Evolutionary conservation across 2,888 invertebrate genomes (phyloP), one percentile per base, ranked within the genome.

Genomic region (Eupithecia pulchellata): DNA sequence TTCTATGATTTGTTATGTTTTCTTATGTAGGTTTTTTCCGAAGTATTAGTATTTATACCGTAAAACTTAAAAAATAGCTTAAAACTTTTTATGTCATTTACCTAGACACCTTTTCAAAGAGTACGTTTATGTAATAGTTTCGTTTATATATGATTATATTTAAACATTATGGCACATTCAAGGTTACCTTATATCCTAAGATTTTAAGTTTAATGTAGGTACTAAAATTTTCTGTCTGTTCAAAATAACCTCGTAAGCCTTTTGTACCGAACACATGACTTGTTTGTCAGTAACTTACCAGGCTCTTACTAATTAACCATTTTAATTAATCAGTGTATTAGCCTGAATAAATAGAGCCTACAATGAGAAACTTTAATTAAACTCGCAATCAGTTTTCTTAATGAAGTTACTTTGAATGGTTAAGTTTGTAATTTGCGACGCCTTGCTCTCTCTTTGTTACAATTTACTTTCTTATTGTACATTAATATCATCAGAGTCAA

Each of bases 291-390:
- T 25, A 11, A 52, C 13, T 52, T 52, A 25, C 11, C 5, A 52
- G 25, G 25, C 42, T 47, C 9, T 8, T 34, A 32, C 32, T n/a
- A 32, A 60, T n/a, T n/a, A n/a, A n/a, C n/a, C n/a, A 58, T 58
- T 30, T 60, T 34, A 3, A 60, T 8, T 34, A 61, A 36, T 32
- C 20, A 61, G 34, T 32, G 6, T 11, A 14, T 13, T 61, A 29
- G 57, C 14, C 34, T 61, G n/a, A 60, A 60, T 34, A 34, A 61
- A 61, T 61, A 25, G 61, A 61, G 61, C 61, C 25, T 61, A 25
- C 20, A 61, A 61, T 34, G 25, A 20, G 17, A 34, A 61, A 61
- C 20, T 34, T 34, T 61, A 61, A 36, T 34, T 61, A 34, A 61
- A 25, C 6, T 61, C 25, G 20, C 32, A 20, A 61, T 61, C 57